Base-by-base conservation (phyloP, 2,888 invertebrate genomes). In the Rhingia rostrata region DNA sequence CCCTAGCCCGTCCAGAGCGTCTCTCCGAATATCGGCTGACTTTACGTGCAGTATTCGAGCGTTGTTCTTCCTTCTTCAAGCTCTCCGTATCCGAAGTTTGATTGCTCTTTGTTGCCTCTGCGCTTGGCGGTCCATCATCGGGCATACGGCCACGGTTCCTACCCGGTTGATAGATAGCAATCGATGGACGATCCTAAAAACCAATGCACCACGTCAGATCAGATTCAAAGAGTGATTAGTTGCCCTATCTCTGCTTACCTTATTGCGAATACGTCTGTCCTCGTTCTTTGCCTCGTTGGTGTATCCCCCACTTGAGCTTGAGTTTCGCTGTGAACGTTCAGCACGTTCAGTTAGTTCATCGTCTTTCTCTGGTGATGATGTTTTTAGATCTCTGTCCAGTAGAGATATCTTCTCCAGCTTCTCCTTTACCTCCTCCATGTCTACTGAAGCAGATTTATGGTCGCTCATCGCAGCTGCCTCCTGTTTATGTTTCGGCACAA, bases 161-260 rank as follows among this genome's bases (percentile, higher is more conserved):
- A 30, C 97, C 97, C 0, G 98, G 98, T 87, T 97, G 95, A 91
- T 98, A 98, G 87, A 98, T 96, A 81, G 96, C 96, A 90, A 97
- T 94, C 51, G 97, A 95, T 32, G 98, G 98, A 49, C 97, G 95
- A 92, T 97, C 97, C 95, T 96, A 88, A 88, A 86, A 69, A 73
- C 30, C 41, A 69, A 64, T 39, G 80, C 47, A 33, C 2, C n/a
- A 22, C 22, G 2, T 22, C 22, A 22, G 22, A 22, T 22, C 22
- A 22, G 22, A 22, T 22, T 22, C 22, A 22, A 22, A 22, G 22
- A 22, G 22, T 22, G 1, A 2, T 22, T 22, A 22, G 22, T 22
- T 22, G 2, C 22, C 22, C 22, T 22, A 22, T 22, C 22, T 22
- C 32, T 6, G 14, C 14, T 5, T 86, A 91, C 91, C 89, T 91